Evolutionary conservation across 2,113 vertebrate genomes (phyloP), one percentile per base, ranked within the genome.

Genomic region (Myocastor coypus): DNA sequence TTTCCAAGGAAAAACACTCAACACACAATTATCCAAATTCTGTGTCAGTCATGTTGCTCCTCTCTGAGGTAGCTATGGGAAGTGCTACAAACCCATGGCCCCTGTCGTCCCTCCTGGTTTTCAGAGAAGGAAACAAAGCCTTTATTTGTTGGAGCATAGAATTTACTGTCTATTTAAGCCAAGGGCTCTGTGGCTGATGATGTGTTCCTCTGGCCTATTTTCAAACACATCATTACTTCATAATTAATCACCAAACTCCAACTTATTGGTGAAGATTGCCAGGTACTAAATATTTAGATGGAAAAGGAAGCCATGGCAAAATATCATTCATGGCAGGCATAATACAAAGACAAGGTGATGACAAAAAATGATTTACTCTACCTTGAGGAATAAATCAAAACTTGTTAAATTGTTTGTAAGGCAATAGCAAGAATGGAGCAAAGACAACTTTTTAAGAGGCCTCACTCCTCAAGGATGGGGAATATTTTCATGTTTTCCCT

Each of bases 381-480:
- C 68, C 66, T 97, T 78, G 63, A 98, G 95, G 95, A 42, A n/a
- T 97, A 98, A 97, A 98, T 97, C 95, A 95, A 88, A 68, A 86
- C 91, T 96, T 68, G n/a, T 91, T 92, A 73, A 68, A 22, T 96
- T 87, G 66, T 87, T 95, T 86, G 63, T 84, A 50, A 81, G 73
- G 89, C 83, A 24, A 83, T 92, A 89, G 89, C 77, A 95, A 80
- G 46, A 92, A 94, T 96, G 88, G 95, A 97, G 30, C 84, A 94
- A 92, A 97, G 96, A 64, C 87, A 96, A 75, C 88, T 97, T 97
- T 91, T 93, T 68, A 69, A 1, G 32, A 92, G 93, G 80, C n/a
- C 63, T 97, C 69, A 52, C 84, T 96, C 92, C 91, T 87, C 26
- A 9, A 86, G 82, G 89, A 93, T 57, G 22, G 85, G 96, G 91